These are phyloP conservation scores for Danio choprae DNA, from an alignment of 2,797 vertebrate species.

Conservation along the genomic window DNA sequence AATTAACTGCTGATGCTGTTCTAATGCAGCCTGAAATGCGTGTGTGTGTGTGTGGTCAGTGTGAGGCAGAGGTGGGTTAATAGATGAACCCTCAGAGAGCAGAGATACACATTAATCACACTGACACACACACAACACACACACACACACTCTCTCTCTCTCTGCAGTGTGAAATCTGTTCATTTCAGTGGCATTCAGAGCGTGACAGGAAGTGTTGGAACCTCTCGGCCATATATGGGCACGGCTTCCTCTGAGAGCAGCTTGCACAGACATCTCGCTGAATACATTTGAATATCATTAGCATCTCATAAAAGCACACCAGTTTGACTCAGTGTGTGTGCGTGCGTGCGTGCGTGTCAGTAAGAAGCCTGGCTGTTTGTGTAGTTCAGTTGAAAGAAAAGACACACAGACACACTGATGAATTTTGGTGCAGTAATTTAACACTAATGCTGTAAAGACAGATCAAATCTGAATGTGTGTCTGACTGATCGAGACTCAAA, in stretches of 20 bases:
- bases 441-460: conserved; percentile 45
- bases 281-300: conserved; percentile 67
- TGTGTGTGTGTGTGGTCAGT: conserved; percentile 73
- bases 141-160: conserved; percentile 27
- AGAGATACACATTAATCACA: conserved; percentile 80
- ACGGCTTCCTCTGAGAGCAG: conserved; percentile 53
- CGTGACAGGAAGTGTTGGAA: conserved; percentile 41
- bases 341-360: conserved; percentile 52
- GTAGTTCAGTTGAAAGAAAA: conserved; percentile 39
- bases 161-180: conserved; percentile 22
- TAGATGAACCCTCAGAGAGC: conserved; percentile 75
- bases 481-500: conserved; percentile 15
- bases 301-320: conserved; percentile 65
- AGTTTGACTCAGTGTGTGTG: conserved; percentile 65
- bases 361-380: conserved; percentile 49
- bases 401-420: conserved; percentile 26
- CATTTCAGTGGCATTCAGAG: conserved; percentile 27
- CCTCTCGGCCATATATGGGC: conserved; percentile 34
- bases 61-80: conserved; percentile 74
- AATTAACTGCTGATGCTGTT: conserved; percentile 87
- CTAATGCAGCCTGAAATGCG: conserved; percentile 78
- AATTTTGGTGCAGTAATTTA: conserved; percentile 31
- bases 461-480: conserved; percentile 42
- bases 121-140: conserved; percentile 41
- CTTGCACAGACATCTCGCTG: conserved; percentile 51